A percentile compares a stretch with the other conserved stretches of the same genome.
Conservation (phyloP, 2,888 invertebrate genomes). For the Idaea aversata region DNA sequence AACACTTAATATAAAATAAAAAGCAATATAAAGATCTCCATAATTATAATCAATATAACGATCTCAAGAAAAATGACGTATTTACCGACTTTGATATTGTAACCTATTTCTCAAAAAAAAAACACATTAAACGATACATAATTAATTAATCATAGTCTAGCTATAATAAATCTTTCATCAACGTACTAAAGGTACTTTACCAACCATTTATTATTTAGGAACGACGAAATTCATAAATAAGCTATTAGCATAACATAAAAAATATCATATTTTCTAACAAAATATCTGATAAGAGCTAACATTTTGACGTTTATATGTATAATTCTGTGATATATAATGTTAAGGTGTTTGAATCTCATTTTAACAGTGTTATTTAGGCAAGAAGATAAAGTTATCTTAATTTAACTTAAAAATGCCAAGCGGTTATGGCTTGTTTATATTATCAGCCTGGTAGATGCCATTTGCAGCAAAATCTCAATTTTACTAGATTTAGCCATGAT, state of each 20-base stretch:
- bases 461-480: too few relatives aligned
- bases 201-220: conserved; percentile 12
- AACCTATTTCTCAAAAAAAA: neutral
- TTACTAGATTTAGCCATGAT: too few relatives aligned
- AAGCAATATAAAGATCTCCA: too few relatives aligned
- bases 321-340: conserved; percentile 17
- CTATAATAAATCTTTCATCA: conserved; percentile 37
- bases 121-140: conserved; percentile 10
- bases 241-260: conserved; percentile 17
- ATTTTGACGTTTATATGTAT: conserved; percentile 14
- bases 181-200: conserved; percentile 22
- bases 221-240: conserved; percentile 13
- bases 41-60: too few relatives aligned
- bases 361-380: conserved; percentile 3
- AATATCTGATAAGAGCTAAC: conserved; percentile 2
- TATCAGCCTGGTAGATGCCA: too few relatives aligned
- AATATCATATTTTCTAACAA: conserved; percentile 11
- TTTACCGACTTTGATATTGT: neutral
- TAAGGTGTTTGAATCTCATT: conserved; percentile 12
- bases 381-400: too few relatives aligned
- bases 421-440: too few relatives aligned
- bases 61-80: neutral
- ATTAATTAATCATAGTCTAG: conserved; percentile 39
- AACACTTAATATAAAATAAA: too few relatives aligned
- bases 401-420: too few relatives aligned